Percentiles rank a stretch among this genome's conserved stretches.
Evolutionary conservation across 2,797 vertebrate genomes (phyloP).

Genomic region (Philypnodon macrostomus): DNA sequence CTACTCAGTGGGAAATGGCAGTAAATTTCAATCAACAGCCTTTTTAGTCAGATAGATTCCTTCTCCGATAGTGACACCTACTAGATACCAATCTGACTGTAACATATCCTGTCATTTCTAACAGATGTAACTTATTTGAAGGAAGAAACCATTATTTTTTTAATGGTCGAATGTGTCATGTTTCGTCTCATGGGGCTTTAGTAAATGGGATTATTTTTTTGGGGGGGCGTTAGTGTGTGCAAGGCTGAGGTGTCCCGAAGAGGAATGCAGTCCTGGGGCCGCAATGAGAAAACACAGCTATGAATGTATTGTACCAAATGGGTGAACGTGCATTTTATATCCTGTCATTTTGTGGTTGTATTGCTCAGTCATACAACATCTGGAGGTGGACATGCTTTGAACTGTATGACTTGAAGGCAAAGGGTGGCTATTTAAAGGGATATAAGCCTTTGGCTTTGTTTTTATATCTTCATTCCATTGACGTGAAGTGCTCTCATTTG

Average conservation of each 20-base stretch:
- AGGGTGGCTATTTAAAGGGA: slow-evolving; percentile 11
- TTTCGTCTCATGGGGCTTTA: slow-evolving; percentile 23
- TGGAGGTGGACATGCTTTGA: slow-evolving; percentile 23
- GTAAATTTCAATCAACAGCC: background rate
- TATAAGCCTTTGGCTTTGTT: background rate
- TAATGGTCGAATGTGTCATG: slow-evolving; percentile 37
- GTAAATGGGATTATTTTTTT: slow-evolving; percentile 55
- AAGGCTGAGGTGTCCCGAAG: slow-evolving; percentile 50
- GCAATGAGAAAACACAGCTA: slow-evolving; percentile 25
- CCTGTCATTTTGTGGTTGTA: slow-evolving; percentile 30
- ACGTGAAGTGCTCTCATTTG: no score
- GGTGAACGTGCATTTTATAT: slow-evolving; percentile 29
- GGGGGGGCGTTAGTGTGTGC: slow-evolving; percentile 44
- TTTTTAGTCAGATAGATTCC: background rate
- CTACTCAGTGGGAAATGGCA: slow-evolving; percentile 20
- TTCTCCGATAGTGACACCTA: slow-evolving; percentile 8
- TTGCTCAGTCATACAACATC: slow-evolving; percentile 34
- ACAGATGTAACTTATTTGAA: slow-evolving; percentile 30
- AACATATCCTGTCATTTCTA: slow-evolving; percentile 35
- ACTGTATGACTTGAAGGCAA: slow-evolving; percentile 17
- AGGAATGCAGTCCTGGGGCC: slow-evolving; percentile 38
- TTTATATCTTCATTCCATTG: background rate
- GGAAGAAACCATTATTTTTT: slow-evolving; percentile 34
- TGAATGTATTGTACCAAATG: slow-evolving; percentile 24
- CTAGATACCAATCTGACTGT: slow-evolving; percentile 15